Evolutionary conservation across 2,888 invertebrate species (phyloP).

Genomic region (Blera fallax): DNA sequence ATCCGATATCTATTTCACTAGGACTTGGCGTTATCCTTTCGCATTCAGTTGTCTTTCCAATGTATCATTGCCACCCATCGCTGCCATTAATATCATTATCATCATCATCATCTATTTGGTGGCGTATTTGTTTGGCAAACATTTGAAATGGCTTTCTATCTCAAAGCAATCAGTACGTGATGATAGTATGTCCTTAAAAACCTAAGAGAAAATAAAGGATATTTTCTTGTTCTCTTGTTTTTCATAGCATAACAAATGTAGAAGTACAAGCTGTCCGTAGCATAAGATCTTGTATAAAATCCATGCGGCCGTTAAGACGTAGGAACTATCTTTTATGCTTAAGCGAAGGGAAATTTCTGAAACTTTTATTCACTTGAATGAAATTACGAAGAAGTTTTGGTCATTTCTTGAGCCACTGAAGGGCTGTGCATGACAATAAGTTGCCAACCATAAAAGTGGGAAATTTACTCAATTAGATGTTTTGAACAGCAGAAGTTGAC

Average conservation of each 20-base stretch:
- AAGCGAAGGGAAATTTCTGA: background rate
- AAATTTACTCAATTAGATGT: too few species aligned
- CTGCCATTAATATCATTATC: slow-evolving; percentile 1
- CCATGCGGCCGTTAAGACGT: background rate
- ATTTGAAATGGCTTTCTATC: slow-evolving; percentile 44
- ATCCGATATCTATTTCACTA: background rate
- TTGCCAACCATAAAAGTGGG: too few species aligned
- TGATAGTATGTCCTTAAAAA: slow-evolving; percentile 18
- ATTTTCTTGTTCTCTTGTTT: background rate
- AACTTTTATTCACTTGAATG: slow-evolving; percentile 10
- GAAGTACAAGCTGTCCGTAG: background rate
- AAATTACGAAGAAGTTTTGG: background rate
- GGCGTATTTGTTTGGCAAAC: slow-evolving; percentile 31
- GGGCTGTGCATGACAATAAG: too few species aligned
- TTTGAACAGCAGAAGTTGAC: too few species aligned
- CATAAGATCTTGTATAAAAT: background rate
- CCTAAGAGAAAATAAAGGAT: background rate
- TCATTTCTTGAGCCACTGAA: background rate
- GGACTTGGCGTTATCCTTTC: slow-evolving; percentile 22
- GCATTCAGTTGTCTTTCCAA: slow-evolving; percentile 17
- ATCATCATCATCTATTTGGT: background rate
- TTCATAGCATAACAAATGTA: background rate
- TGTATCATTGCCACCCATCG: slow-evolving; percentile 14
- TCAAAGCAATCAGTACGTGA: slow-evolving; percentile 58
- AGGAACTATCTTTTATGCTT: slow-evolving; percentile 11